These are phyloP conservation scores for Acrocephalus scirpaceus DNA, from an alignment of 2,797 vertebrate genomes.

Conservation along the genomic window DNA sequence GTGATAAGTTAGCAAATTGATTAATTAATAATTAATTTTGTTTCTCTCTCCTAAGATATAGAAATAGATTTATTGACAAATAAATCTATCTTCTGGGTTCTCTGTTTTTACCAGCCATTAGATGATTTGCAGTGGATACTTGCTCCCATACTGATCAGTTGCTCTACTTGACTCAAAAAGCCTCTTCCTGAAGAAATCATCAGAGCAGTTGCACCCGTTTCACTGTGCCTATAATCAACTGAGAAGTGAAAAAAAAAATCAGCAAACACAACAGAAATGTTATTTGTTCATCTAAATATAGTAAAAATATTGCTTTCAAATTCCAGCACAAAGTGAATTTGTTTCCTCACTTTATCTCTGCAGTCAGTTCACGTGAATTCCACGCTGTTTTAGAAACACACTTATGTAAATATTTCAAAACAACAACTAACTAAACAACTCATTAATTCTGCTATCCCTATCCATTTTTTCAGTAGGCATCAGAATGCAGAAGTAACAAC, in stretches of 20 bases:
- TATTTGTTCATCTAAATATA: background rate
- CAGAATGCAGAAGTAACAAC: background rate
- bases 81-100: background rate
- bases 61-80: background rate
- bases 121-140: slow-evolving; percentile 86
- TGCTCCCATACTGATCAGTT: slow-evolving; percentile 91
- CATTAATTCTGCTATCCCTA: background rate
- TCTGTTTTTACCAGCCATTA: slow-evolving; percentile 88
- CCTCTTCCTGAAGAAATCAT: slow-evolving; percentile 92
- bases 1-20: background rate
- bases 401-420: background rate
- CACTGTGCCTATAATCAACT: slow-evolving; percentile 94
- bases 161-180: slow-evolving; percentile 87
- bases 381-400: background rate
- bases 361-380: background rate
- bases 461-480: background rate
- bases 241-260: background rate
- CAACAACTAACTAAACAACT: background rate
- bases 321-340: background rate
- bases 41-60: background rate
- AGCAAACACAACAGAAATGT: background rate
- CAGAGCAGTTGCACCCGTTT: slow-evolving; percentile 87
- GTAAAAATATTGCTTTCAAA: background rate
- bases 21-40: background rate
- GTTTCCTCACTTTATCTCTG: background rate